Evolutionary conservation across 64 coral and sea anemone genomes (phyloP), one percentile per base, ranked within the genome.

Genomic region (Stylophora pistillata): DNA sequence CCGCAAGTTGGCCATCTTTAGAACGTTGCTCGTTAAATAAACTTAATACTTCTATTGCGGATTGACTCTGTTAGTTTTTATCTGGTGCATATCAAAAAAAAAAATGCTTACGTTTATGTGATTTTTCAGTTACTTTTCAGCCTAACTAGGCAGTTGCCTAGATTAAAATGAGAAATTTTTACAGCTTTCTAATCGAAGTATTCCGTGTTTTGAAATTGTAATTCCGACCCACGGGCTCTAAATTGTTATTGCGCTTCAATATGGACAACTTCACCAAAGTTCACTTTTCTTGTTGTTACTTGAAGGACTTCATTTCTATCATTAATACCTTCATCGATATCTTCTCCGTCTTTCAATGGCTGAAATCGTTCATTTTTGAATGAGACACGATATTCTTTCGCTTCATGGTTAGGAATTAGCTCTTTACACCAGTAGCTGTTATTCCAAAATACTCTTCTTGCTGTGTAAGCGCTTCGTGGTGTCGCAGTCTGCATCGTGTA

Each of bases 231-330:
- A 27, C 56, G 17, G 25, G 55, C 26, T 69, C 60, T 34, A 70
- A 14, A 84, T 69, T 10, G 27, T 33, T 53, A 47, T 27, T 78
- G 26, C 37, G 69, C 59, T 28, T 92, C 90, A 14, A 92, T 86
- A 77, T 86, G 90, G 34, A 92, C 74, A 16, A 92, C 75, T 53
- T 85, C 90, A 13, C 90, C 90, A 28, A 92, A 92, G 28, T 92
- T 92, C 11, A 92, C 90, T 15, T 74, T 77, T 78, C 78, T 92
- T n/a, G 81, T 57, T n/a, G 73, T 37, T 54, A 32, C 78, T 41
- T 65, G 81, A 27, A 59, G 17, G 47, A 23, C 41, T 1, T 18
- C 11, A 73, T 73, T 23, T 25, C 23, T 28, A 1, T 58, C 54
- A 37, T 74, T 53, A 13, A 25, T 33, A 29, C 7, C 27, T 18